Evolutionary conservation across 1,140 invertebrate genomes (phyloP).

Genomic region (Aphaenogaster floridana): DNA sequence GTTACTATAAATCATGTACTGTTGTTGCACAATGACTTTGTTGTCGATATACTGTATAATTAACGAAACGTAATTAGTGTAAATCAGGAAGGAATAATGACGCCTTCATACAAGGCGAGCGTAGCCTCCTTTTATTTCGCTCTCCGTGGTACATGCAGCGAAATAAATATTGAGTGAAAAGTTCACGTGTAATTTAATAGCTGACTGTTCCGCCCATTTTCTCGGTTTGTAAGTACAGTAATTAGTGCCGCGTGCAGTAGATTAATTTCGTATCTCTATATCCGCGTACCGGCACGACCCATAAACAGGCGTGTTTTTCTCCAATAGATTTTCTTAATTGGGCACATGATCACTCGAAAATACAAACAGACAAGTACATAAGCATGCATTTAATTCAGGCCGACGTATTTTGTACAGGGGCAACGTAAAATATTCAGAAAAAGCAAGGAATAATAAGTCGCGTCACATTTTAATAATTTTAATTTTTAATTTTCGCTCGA

Average conservation of each 20-base stretch:
- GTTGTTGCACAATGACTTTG: neutral
- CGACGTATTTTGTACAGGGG: neutral
- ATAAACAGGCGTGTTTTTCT: neutral
- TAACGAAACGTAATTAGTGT: neutral
- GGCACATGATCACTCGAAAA: neutral
- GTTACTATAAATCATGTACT: neutral
- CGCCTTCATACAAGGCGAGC: neutral
- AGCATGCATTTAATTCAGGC: neutral
- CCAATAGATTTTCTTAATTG: neutral
- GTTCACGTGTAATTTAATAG: neutral
- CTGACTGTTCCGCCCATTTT: neutral
- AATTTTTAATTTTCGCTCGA: neutral
- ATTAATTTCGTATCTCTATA: constrained; percentile 27
- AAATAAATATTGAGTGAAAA: constrained; percentile 1
- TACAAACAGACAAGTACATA: neutral
- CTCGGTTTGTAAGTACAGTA: neutral
- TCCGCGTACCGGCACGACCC: neutral
- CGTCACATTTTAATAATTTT: neutral
- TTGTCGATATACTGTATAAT: neutral
- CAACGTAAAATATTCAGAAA: neutral
- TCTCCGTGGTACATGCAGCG: neutral
- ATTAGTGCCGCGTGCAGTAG: neutral
- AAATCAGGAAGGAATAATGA: constrained; percentile 8
- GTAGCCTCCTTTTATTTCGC: neutral
- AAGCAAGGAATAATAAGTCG: constrained; percentile 10